A percentile compares a stretch with the other conserved stretches of the same genome.
Conservation (phyloP, 92 coral and sea anemone species). For the Micromussa lordhowensis region DNA sequence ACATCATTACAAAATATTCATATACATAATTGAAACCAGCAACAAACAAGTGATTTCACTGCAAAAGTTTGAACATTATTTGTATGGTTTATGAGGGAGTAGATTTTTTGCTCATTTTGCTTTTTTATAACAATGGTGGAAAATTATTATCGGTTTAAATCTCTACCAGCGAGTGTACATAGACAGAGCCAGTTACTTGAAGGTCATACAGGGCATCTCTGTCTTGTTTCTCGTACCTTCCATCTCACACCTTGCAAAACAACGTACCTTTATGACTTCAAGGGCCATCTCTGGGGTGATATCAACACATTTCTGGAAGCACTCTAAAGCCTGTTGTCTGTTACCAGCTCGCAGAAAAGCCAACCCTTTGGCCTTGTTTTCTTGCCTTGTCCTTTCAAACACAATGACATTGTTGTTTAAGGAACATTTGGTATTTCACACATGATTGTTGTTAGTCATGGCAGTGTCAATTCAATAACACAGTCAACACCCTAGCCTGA, state of each 20-base stretch:
- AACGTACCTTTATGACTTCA: constrained; percentile 89
- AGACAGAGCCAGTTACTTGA: no score
- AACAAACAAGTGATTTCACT: neutral
- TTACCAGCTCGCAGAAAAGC: constrained; percentile 96
- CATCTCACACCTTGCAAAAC: neutral
- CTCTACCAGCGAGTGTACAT: no score
- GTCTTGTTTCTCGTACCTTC: neutral
- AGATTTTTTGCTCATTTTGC: neutral
- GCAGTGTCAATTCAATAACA: neutral
- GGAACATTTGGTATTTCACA: neutral
- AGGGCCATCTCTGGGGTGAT: constrained; percentile 99
- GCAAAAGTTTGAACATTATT: neutral
- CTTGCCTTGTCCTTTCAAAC: constrained; percentile 77
- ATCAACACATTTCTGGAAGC: constrained; percentile 96
- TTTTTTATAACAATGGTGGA: no score
- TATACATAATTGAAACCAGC: no score
- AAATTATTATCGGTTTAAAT: no score
- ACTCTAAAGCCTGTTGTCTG: constrained; percentile 86
- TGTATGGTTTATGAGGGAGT: neutral
- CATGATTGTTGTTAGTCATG: neutral
- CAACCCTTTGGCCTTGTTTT: constrained; percentile 92
- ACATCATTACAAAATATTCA: neutral
- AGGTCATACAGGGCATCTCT: no score
- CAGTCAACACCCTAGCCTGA: no score
- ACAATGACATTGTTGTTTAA: neutral